phyloP scores from a whole-genome alignment of 2,888 invertebrate species.

The Tupiocoris notatus region DNA sequence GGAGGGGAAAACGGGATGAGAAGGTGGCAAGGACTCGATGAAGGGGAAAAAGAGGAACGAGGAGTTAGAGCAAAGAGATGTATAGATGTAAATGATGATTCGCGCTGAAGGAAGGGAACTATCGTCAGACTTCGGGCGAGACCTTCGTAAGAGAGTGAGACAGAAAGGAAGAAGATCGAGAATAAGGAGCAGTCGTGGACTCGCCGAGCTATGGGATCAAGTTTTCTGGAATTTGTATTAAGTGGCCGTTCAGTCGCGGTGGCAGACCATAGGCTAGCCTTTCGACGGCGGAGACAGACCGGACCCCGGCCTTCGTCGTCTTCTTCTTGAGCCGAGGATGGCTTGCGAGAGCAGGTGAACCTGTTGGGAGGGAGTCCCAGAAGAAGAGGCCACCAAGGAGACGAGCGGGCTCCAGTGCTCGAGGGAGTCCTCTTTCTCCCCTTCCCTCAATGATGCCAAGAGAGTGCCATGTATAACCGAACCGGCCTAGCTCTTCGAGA shows the following conservation, averaged over 20 bases:
- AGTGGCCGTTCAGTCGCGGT: not conserved
- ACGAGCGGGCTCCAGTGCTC: not conserved
- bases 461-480: not conserved
- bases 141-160: not conserved
- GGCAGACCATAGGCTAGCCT: not conserved
- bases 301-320: not conserved
- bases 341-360: not conserved
- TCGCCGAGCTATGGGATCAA: constrained; percentile 35
- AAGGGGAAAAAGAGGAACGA: too few species aligned
- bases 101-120: not conserved
- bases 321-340: not conserved
- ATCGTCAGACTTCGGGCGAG: not conserved
- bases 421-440: not conserved
- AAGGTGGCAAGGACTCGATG: too few species aligned
- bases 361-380: not conserved
- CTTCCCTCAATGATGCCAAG: not conserved
- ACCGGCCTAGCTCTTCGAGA: not conserved
- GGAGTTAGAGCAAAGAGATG: not conserved
- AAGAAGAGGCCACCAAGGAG: not conserved
- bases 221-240: constrained; percentile 41
- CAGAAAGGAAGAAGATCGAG: not conserved
- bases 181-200: not conserved
- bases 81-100: not conserved
- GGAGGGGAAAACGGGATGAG: not conserved
- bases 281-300: not conserved